phyloP scores from a whole-genome alignment of 2,113 vertebrate genomes.

The zebrafish (Danio rerio) region GRCz12tu NC_133198.1:22873501-22874000 shows the following conservation, averaged over 20 bases:
- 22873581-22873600: background rate
- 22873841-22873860: slow-evolving; percentile 11
- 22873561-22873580: background rate
- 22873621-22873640: background rate
- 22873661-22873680: slow-evolving; percentile 26
- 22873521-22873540: too few species aligned
- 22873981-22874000: background rate
- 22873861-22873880: background rate
- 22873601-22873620: background rate
- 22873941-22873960: slow-evolving; percentile 15
- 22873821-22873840: slow-evolving; percentile 36
- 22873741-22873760: slow-evolving; percentile 44
- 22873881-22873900: background rate
- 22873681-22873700: slow-evolving; percentile 6
- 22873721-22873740: slow-evolving; percentile 36
- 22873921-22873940: background rate
- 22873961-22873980: background rate
- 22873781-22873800: slow-evolving; percentile 46
- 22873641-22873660: slow-evolving; percentile 20
- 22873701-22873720: slow-evolving; percentile 30
- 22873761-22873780: slow-evolving; percentile 42
- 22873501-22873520: too few species aligned
- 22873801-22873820: slow-evolving; percentile 26
- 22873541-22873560: background rate
- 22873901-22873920: background rate